Percentiles rank a stretch among this genome's conserved stretches.
Evolutionary conservation across 2,113 vertebrate genomes (phyloP).

Genomic region (Propithecus coquereli): DNA sequence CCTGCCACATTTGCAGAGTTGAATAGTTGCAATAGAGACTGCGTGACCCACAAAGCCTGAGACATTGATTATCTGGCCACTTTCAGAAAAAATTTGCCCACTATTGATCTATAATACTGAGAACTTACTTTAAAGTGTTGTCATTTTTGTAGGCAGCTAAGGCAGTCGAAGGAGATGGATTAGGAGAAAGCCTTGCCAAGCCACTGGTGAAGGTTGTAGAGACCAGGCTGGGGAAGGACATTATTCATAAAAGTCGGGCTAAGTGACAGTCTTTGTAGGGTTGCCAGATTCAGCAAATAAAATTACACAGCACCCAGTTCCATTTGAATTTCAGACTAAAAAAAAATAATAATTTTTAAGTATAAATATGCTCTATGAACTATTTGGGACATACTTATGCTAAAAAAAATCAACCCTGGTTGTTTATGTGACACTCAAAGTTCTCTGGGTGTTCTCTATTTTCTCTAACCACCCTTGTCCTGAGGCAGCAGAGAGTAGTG

Average conservation of each 20-base stretch:
- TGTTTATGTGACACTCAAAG: not conserved
- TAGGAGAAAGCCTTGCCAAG: not conserved
- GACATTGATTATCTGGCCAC: not conserved
- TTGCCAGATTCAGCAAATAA: not conserved
- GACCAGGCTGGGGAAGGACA: not conserved
- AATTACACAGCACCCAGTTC: not conserved
- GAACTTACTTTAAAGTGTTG: not conserved
- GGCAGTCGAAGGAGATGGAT: not conserved
- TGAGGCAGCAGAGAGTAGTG: not conserved
- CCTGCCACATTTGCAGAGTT: not conserved
- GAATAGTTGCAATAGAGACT: not conserved
- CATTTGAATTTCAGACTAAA: not conserved
- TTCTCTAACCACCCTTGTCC: not conserved
- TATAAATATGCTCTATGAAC: not conserved
- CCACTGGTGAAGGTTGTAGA: not conserved
- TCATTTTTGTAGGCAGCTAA: not conserved
- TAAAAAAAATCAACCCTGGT: not conserved
- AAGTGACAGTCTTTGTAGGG: not conserved
- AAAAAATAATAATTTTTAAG: not conserved
- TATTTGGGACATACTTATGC: not conserved
- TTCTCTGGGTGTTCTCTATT: not conserved
- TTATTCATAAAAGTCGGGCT: not conserved
- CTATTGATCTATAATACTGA: not conserved
- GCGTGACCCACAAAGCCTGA: not conserved
- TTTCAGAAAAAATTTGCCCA: not conserved